Evolutionary conservation across 2,888 invertebrate genomes (phyloP).

Genomic region (Idaea straminata): DNA sequence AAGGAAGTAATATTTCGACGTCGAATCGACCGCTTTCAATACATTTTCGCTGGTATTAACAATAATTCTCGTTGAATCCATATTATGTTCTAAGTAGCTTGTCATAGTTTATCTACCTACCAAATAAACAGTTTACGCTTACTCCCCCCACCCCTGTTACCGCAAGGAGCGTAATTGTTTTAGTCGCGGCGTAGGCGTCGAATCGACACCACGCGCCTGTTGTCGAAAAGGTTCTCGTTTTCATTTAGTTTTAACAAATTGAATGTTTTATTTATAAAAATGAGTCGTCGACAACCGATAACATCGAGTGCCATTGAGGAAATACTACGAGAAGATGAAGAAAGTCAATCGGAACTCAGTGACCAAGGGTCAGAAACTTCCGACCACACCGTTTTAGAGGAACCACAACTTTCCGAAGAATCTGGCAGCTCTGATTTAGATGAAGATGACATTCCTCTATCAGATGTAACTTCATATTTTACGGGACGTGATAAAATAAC

Average conservation of each 20-base stretch:
- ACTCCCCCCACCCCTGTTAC: constrained; percentile 10
- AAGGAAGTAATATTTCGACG: constrained; percentile 20
- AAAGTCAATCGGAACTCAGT: constrained; percentile 29
- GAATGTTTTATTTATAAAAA: constrained; percentile 14
- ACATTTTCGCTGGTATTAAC: constrained; percentile 22
- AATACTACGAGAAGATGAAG: constrained; percentile 24
- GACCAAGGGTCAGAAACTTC: constrained; percentile 29
- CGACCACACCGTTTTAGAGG: constrained; percentile 23
- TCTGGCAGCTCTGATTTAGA: constrained; percentile 26
- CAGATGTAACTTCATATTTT: constrained; percentile 15
- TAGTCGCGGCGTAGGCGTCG: constrained; percentile 21
- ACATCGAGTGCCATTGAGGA: constrained; percentile 21
- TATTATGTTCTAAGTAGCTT: constrained; percentile 20
- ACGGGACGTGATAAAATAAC: constrained; percentile 27
- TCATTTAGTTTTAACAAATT: constrained; percentile 14
- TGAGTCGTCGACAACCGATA: constrained; percentile 21
- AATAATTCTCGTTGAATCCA: constrained; percentile 7
- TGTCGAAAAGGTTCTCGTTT: constrained; percentile 22
- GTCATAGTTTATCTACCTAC: constrained; percentile 16
- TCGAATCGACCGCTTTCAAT: constrained; percentile 23
- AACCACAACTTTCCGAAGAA: constrained; percentile 23
- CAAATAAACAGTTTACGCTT: constrained; percentile 7
- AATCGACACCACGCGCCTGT: constrained; percentile 25
- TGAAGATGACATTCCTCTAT: constrained; percentile 26
- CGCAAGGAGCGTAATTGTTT: constrained; percentile 14